phyloP scores from a whole-genome alignment of 2,113 vertebrate genomes.

The Sylvietta virens region DNA sequence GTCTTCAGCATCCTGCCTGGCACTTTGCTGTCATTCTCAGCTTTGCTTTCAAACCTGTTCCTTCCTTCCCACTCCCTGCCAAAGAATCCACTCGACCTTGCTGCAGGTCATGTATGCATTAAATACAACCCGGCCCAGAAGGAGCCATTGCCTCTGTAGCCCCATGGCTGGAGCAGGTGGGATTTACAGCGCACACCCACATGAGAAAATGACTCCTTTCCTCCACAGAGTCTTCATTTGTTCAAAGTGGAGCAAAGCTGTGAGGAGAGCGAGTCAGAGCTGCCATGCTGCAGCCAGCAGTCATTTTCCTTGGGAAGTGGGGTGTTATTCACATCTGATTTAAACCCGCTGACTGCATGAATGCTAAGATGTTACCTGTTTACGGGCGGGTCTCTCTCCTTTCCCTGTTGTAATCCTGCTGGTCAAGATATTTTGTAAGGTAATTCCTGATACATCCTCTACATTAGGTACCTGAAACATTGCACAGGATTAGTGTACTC shows the following conservation, averaged over 20 bases:
- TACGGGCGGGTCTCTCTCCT: fast-evolving
- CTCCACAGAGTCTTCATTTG: background rate
- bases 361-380: background rate
- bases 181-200: background rate
- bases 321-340: background rate
- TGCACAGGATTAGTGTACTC: background rate
- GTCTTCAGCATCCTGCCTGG: background rate
- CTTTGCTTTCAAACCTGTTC: background rate
- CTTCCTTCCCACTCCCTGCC: background rate
- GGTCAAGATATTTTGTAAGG: background rate
- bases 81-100: background rate
- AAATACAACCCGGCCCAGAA: background rate
- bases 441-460: background rate
- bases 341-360: background rate
- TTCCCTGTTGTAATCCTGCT: background rate
- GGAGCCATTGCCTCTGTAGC: background rate
- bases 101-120: fast-evolving
- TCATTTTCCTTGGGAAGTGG: background rate
- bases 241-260: background rate
- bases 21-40: background rate
- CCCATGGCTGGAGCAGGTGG: background rate
- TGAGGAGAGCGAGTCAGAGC: background rate
- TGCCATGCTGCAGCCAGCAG: fast-evolving
- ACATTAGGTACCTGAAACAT: background rate
- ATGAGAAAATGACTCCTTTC: background rate